Base-by-base conservation (phyloP, 2,888 invertebrate genomes). In the Amblyjoppa proteus region DNA sequence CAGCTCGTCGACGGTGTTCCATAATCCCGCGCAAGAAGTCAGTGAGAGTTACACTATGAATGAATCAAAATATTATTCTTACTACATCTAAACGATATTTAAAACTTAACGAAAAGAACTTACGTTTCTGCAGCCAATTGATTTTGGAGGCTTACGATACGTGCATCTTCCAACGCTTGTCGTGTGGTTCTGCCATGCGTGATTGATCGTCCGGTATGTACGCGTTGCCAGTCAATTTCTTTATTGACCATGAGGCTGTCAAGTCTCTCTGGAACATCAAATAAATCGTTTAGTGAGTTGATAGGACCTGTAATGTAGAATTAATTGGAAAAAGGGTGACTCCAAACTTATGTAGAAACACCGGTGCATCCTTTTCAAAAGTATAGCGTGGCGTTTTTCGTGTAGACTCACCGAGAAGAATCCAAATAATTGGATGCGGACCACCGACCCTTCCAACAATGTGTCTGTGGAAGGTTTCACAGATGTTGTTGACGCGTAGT, bases 381-480 rank as follows among this genome's bases (percentile, higher is more conserved):
- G 9, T 53, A n/a, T n/a, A 25, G 25, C 20, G 58, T 31, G 34
- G 34, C 34, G 0, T 5, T 25, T 58, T 58, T 11, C n/a, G 11
- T 58, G 9, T 25, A 58, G 20, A 11, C 6, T 58, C 58, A 58
- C 58, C 28, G 25, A 58, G 3, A 25, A 58, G n/a, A 58, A 58
- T 58, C 58, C 58, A 58, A 58, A 58, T 58, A 5, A 16, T 64
- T 34, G 64, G 64, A 31, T 64, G 64, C 64, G 64, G 16, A 3
- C 64, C 64, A 64, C 64, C 64, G 28, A 64, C 16, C 34, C 64
- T 64, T 64, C 34, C 34, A 31, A 64, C 16, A 31, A 64, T 28
- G 31, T 64, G 31, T 13, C 64, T 34, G 3, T 64, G 28, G 3
- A 64, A 64, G 0, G 64, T 64, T 34, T 64, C 31, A 5, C 64